phyloP scores from a whole-genome alignment of 2,113 vertebrate genomes.

The Carlito syrichta region DNA sequence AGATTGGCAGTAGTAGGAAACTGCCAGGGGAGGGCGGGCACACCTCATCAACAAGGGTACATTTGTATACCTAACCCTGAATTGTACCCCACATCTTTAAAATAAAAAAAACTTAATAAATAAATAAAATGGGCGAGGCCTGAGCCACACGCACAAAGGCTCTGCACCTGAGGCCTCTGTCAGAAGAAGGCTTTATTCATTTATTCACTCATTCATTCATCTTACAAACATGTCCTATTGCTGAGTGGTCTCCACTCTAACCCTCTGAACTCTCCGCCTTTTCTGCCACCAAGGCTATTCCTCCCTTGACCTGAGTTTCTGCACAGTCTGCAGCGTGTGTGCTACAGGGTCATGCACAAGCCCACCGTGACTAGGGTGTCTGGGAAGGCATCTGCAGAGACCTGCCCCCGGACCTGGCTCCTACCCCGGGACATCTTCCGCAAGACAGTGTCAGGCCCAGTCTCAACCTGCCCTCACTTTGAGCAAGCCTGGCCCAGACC shows the following conservation, averaged over 20 bases:
- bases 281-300: background rate
- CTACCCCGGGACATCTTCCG: background rate
- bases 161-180: background rate
- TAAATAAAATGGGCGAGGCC: background rate
- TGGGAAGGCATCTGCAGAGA: background rate
- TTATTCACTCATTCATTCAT: background rate
- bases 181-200: background rate
- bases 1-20: too few relatives aligned
- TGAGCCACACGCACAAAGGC: background rate
- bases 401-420: background rate
- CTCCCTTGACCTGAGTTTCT: background rate
- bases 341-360: background rate
- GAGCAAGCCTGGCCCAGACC: background rate
- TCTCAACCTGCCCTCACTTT: background rate
- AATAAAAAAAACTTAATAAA: too few relatives aligned
- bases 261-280: background rate
- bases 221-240: background rate
- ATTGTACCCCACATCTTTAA: too few relatives aligned
- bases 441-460: background rate
- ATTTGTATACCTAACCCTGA: too few relatives aligned
- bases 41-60: too few relatives aligned
- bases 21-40: too few relatives aligned
- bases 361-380: background rate
- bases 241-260: background rate
- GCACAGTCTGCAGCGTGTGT: background rate